A percentile compares a stretch with the other conserved stretches of the same genome.
These are phyloP conservation scores for Leptosomus discolor DNA, from an alignment of 2,113 vertebrate species.

Conservation along the genomic window DNA sequence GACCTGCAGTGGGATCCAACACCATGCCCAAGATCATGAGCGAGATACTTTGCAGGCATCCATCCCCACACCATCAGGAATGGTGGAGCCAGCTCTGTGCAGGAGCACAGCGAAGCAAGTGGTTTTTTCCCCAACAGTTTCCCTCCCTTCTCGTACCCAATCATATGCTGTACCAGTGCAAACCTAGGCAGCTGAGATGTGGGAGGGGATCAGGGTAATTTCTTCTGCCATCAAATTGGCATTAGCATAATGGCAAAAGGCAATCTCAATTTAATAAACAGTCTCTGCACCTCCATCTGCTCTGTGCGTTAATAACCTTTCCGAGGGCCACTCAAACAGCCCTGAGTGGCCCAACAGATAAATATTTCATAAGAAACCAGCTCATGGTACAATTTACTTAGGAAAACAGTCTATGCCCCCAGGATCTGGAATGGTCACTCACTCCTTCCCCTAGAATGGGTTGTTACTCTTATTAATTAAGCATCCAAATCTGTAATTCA, in stretches of 20 bases:
- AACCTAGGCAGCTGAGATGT: background rate
- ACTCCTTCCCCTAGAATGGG: background rate
- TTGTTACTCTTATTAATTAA: background rate
- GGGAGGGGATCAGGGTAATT: background rate
- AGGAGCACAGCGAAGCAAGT: rapidly evolving
- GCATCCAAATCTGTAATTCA: background rate
- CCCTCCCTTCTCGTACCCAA: rapidly evolving
- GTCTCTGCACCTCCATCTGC: background rate
- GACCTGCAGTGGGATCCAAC: background rate
- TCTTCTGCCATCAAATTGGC: background rate
- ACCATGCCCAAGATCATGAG: background rate
- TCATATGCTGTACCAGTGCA: rapidly evolving
- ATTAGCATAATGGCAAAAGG: background rate
- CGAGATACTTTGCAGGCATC: background rate
- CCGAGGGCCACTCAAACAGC: background rate
- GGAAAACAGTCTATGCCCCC: background rate
- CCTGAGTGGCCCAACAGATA: background rate
- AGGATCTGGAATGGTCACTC: background rate
- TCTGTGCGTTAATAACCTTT: background rate
- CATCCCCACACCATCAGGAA: background rate
- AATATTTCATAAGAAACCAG: background rate
- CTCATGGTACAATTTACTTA: background rate
- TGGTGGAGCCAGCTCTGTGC: background rate
- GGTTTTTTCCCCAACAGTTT: rapidly evolving
- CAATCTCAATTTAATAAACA: background rate